These are phyloP conservation scores for Pentalonia nigronervosa DNA, from an alignment of 1,140 invertebrate genomes.

Conservation along the genomic window DNA sequence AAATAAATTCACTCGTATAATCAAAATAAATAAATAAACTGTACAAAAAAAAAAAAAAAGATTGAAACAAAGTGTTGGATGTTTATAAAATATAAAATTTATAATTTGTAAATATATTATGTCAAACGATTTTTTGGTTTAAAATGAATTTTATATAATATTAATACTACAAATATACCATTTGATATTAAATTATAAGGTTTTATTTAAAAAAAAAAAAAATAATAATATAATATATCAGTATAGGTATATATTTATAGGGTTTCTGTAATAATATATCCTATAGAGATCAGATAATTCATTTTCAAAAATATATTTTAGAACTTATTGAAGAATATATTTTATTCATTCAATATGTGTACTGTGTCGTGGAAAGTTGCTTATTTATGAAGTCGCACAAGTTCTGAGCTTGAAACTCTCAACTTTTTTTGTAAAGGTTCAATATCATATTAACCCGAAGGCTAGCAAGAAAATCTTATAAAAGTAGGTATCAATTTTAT, in stretches of 20 bases:
- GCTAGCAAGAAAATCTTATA: not conserved
- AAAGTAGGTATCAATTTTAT: not conserved
- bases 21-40: not conserved
- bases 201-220: not conserved
- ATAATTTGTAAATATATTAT: not conserved
- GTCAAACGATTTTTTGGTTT: not conserved
- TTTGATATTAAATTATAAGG: not conserved
- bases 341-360: slow-evolving; percentile 25
- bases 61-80: not conserved
- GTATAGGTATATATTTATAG: not conserved
- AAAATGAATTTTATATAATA: not conserved
- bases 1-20: not conserved
- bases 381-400: slow-evolving; percentile 5
- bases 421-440: slow-evolving; percentile 3
- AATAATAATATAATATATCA: not conserved
- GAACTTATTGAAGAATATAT: not conserved
- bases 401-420: not conserved
- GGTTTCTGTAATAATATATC: not conserved
- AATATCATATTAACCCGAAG: not conserved
- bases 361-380: not conserved
- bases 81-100: not conserved
- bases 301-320: not conserved
- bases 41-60: not conserved
- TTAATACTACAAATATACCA: not conserved
- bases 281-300: not conserved